Conservation (phyloP, 2,113 vertebrate genomes). For the Probosciger aterrimus region DNA sequence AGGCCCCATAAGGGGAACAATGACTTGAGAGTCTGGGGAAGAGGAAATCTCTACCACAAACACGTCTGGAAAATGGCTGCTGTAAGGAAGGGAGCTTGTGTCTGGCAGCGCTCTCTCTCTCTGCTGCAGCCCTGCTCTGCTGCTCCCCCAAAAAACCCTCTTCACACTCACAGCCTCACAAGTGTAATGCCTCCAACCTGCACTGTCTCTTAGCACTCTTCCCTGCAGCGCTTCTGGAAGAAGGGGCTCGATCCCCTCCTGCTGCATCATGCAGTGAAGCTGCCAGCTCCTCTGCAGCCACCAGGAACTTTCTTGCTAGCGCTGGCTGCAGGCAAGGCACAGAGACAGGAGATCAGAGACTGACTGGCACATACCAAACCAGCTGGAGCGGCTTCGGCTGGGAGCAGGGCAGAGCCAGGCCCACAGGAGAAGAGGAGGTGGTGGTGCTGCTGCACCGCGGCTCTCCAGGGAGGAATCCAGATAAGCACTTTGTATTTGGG, state of each 20-base stretch:
- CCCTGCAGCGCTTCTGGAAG: not conserved
- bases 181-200: not conserved
- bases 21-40: slow-evolving; percentile 33
- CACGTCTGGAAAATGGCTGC: slow-evolving; percentile 47
- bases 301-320: not conserved
- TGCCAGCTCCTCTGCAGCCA: not conserved
- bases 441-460: rapidly evolving
- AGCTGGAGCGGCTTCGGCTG: not conserved
- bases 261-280: not conserved
- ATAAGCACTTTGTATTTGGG: not conserved
- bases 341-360: not conserved
- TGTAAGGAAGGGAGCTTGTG: not conserved
- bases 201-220: not conserved
- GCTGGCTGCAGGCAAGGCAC: not conserved
- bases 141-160: not conserved
- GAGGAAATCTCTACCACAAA: slow-evolving; percentile 32
- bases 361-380: not conserved
- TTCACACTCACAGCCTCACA: not conserved
- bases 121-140: not conserved
- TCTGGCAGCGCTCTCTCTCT: not conserved
- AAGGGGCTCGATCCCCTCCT: not conserved
- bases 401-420: not conserved
- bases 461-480: not conserved
- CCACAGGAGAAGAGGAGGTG: not conserved
- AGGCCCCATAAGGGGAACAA: slow-evolving; percentile 59